Evolutionary conservation across 1,140 invertebrate species (phyloP), one percentile per base, ranked within the genome.

Genomic region (Heliconius hermathena): DNA sequence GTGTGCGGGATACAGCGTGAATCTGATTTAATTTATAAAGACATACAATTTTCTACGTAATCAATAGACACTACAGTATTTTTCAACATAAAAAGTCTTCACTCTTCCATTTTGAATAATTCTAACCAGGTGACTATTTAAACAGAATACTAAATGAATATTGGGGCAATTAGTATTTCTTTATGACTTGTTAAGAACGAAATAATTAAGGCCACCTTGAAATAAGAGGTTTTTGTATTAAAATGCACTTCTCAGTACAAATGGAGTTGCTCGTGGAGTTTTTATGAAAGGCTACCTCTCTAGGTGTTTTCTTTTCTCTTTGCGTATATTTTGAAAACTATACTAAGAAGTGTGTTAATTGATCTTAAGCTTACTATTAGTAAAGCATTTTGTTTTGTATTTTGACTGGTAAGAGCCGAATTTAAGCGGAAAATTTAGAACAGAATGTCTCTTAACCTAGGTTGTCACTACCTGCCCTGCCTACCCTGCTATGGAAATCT

Each of bases 351-450:
- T 46, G 1, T 46, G 41, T 46, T 46, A 46, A 46, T 13, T 46
- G 0, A 46, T 16, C 13, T 46, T 46, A 46, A 46, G 3, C 1
- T 46, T 46, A 13, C 4, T 46, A 16, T 13, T 4, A 16, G 13
- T 46, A 46, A 46, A 16, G 9, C 41, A 46, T 82, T 26, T 73
- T 85, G 79, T 41, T 77, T 83, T 81, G 36, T 80, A 82, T 78
- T 46, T 46, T 13, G 13, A 78, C 52, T 77, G 13, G 3, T 46
- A 46, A 46, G 41, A 46, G 0, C 4, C 41, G 41, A 46, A 46
- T 46, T 46, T 16, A 16, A 16, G 3, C 3, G 41, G 41, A 16
- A 46, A 46, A 46, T 46, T 3, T 13, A 46, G 13, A 4, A 46
- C 11, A 3, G 41, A 13, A 46, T 46, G 41, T 46, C 41, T 46